Percentiles rank a stretch among this genome's conserved stretches.
phyloP scores from a whole-genome alignment of 2,797 vertebrate species.

The Smutsia temminckii region DNA sequence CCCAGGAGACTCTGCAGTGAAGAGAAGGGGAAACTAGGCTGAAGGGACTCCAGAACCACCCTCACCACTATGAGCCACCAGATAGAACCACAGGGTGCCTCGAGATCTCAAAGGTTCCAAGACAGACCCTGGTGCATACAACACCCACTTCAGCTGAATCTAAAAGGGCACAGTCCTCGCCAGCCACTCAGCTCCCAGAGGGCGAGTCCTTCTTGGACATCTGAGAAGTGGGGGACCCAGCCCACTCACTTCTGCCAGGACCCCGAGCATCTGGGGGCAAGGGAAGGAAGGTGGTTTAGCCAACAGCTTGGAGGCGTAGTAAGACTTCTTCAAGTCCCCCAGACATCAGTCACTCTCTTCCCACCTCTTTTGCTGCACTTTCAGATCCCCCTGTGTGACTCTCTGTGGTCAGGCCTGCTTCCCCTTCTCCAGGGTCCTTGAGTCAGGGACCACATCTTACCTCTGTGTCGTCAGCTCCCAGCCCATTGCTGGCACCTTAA shows the following conservation, averaged over 20 bases:
- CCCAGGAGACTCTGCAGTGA: not conserved
- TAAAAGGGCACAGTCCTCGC: fast-evolving
- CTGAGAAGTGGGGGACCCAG: not conserved
- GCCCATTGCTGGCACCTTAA: not conserved
- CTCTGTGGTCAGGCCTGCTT: not conserved
- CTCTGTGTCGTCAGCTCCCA: not conserved
- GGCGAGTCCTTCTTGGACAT: not conserved
- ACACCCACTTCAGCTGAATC: not conserved
- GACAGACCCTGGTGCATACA: not conserved
- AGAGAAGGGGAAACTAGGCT: not conserved
- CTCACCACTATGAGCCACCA: not conserved
- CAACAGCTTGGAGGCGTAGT: not conserved
- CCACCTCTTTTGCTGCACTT: not conserved
- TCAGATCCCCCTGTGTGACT: not conserved
- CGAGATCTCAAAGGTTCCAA: not conserved
- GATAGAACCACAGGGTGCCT: not conserved
- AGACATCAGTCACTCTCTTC: not conserved
- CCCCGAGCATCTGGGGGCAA: not conserved
- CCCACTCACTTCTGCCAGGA: not conserved
- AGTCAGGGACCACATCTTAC: not conserved
- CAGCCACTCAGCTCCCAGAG: not conserved
- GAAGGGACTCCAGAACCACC: not conserved
- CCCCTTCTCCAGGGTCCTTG: not conserved
- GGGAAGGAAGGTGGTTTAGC: too few species aligned
- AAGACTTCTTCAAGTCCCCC: not conserved